Base-by-base conservation (phyloP, 1,140 invertebrate genomes). In the Nymphalis io region DNA sequence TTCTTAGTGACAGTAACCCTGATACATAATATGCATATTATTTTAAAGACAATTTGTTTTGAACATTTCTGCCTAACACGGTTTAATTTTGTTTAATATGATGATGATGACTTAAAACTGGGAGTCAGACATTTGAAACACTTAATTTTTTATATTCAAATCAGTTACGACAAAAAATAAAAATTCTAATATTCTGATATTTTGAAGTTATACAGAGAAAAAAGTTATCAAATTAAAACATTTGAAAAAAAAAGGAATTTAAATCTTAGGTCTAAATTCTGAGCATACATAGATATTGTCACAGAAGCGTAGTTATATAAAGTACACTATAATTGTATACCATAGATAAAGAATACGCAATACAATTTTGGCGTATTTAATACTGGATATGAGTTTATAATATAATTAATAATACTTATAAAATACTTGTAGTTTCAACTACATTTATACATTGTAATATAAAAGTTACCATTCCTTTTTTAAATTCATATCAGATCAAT, bases 261-360 rank as follows among this genome's bases (percentile, higher is more conserved):
- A 20, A 55, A 62, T 60, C 16, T 64, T 59, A n/a, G 57, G 53
- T 67, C 38, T 66, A 60, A 13, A 39, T 13, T 44, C 39, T 23
- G 18, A 53, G 57, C 51, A 55, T 10, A 27, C 27, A 55, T 27
- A 72, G 68, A 83, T 84, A 86, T 84, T 86, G 82, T 86, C 84
- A 75, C 63, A 80, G 60, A 76, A 86, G 84, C 82, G 74, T 83
- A 74, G 71, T 38, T 65, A 69, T 59, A 58, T 42, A 51, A 12
- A 20, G 21, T 72, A 76, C 21, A 61, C 13, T 48, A 75, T 51
- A 11, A 61, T 58, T 72, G 53, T 60, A 72, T 65, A 73, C 15
- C 46, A 59, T 68, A 63, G 39, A 42, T 58, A 70, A 61, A 60
- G 48, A 71, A 64, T 39, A 73, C 71, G 73, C 69, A 59, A 74